Conservation (phyloP, 2,797 vertebrate genomes). For the Peromyscus melanophrys region DNA sequence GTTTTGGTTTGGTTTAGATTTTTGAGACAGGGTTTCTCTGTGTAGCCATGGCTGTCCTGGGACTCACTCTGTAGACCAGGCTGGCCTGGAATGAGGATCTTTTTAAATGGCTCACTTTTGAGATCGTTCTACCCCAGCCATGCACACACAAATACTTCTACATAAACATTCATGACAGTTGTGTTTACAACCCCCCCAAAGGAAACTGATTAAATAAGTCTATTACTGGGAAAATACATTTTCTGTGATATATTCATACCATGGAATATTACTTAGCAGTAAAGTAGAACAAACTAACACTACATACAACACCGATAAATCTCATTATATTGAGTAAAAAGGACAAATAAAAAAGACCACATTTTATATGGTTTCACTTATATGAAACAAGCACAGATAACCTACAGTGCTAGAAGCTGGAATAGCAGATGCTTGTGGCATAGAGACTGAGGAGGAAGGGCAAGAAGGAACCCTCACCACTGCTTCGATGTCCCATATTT, state of each 20-base stretch:
- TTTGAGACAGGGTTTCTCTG: neutral
- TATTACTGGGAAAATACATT: neutral
- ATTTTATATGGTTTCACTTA: neutral
- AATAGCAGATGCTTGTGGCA: neutral
- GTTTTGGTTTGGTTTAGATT: neutral
- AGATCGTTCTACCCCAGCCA: neutral
- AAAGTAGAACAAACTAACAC: constrained; percentile 27
- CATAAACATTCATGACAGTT: neutral
- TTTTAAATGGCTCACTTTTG: constrained; percentile 27
- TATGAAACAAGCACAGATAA: neutral
- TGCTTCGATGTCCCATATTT: neutral
- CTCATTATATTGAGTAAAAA: neutral
- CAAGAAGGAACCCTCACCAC: neutral
- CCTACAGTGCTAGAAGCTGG: neutral
- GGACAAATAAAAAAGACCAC: neutral
- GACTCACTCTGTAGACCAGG: neutral
- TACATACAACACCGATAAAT: neutral
- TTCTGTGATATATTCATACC: neutral
- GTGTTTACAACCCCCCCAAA: neutral
- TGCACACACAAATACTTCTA: neutral
- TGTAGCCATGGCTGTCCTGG: neutral
- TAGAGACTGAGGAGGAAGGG: neutral
- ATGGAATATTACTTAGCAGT: neutral
- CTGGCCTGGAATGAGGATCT: neutral
- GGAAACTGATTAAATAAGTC: constrained; percentile 30